Evolutionary conservation across 2,888 invertebrate species (phyloP).

Genomic region (Himalopsyche tibetana): DNA sequence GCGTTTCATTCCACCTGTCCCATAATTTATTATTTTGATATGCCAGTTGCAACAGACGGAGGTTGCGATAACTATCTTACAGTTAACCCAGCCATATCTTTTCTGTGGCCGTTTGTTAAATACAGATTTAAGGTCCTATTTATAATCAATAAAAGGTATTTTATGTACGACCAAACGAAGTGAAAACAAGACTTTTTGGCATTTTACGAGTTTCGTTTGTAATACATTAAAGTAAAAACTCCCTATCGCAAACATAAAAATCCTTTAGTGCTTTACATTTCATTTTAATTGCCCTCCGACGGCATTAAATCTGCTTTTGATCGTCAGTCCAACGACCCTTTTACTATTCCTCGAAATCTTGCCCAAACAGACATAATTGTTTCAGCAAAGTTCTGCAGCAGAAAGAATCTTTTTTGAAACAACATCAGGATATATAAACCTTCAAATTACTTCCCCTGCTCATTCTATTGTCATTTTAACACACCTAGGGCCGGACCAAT

Average conservation of each 20-base stretch:
- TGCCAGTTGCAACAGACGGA: no score
- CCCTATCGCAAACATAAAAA: constrained; percentile 11
- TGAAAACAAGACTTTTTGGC: constrained; percentile 15
- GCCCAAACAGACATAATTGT: constrained; percentile 11
- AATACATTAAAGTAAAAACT: constrained; percentile 15
- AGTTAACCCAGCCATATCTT: no score
- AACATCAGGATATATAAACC: not conserved
- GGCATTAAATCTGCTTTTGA: constrained; percentile 20
- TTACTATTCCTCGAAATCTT: constrained; percentile 19
- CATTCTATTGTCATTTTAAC: constrained; percentile 3
- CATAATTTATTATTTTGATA: no score
- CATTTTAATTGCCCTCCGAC: constrained; percentile 26
- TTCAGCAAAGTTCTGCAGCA: not conserved
- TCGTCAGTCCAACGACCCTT: not conserved
- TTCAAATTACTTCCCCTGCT: not conserved
- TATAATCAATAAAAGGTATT: constrained; percentile 1
- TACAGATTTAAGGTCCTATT: not conserved
- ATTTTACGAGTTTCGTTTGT: constrained; percentile 7
- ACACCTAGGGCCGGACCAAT: not conserved
- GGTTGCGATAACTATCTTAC: no score
- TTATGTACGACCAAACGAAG: constrained; percentile 17
- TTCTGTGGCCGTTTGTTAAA: not conserved
- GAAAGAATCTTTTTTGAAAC: constrained; percentile 19
- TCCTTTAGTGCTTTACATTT: constrained; percentile 21
- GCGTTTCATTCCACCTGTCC: no score